phyloP scores from a whole-genome alignment of 2,797 vertebrate genomes.

The Xyrichtys novacula region DNA sequence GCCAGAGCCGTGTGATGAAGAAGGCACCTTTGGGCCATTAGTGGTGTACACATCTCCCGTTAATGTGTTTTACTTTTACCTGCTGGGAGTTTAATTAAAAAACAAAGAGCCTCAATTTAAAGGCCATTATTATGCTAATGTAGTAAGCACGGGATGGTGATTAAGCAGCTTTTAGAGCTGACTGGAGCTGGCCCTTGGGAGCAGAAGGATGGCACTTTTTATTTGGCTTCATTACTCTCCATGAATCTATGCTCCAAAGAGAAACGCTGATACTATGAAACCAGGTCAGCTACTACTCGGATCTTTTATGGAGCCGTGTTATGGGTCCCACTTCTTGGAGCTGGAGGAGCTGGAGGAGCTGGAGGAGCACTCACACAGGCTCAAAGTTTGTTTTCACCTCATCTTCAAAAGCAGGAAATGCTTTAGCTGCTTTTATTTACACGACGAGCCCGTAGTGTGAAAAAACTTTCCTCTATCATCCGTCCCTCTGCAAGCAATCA shows the following conservation, averaged over 20 bases:
- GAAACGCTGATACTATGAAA: slow-evolving; percentile 87
- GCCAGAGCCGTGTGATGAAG: slow-evolving; percentile 81
- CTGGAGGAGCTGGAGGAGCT: too few relatives aligned
- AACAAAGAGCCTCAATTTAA: slow-evolving; percentile 99
- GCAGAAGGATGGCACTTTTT: slow-evolving; percentile 90
- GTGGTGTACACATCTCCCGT: slow-evolving; percentile 91
- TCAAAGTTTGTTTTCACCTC: slow-evolving; percentile 35
- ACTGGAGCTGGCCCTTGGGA: slow-evolving; percentile 94
- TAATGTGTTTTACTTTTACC: slow-evolving; percentile 99
- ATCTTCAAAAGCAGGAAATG: neutral
- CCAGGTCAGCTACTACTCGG: slow-evolving; percentile 69
- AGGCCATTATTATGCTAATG: slow-evolving; percentile 99
- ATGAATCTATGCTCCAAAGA: slow-evolving; percentile 96
- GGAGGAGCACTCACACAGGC: slow-evolving; percentile 8
- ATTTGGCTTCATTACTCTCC: slow-evolving; percentile 95
- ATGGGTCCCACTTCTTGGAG: slow-evolving; percentile 46
- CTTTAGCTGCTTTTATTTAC: slow-evolving; percentile 19
- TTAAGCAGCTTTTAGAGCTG: slow-evolving; percentile 97
- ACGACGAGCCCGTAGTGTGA: neutral
- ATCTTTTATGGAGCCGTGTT: slow-evolving; percentile 72
- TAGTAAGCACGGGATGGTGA: slow-evolving; percentile 95
- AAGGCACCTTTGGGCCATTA: slow-evolving; percentile 86
- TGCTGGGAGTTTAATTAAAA: slow-evolving; percentile 99
- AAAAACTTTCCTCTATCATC: slow-evolving; percentile 20
- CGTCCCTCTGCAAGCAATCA: slow-evolving; percentile 69